These are phyloP conservation scores for Chouioia cunea DNA, from an alignment of 2,888 invertebrate species.

Conservation along the genomic window DNA sequence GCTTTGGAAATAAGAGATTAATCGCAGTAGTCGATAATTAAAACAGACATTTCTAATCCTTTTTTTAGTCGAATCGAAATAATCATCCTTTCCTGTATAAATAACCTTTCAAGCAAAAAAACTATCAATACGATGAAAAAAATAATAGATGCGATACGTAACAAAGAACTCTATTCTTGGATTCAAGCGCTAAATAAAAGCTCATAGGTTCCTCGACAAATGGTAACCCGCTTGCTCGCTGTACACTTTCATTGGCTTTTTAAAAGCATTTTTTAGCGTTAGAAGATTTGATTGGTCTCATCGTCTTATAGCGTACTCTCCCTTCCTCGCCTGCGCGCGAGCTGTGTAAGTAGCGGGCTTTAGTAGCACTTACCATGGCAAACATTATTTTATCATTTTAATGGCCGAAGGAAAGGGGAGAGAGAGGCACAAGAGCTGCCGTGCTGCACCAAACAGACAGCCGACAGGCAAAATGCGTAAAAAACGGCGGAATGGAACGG, in stretches of 20 bases:
- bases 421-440: constrained; percentile 20
- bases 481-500: constrained; percentile 2
- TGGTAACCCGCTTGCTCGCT: not conserved
- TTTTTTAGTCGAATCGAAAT: too few species aligned
- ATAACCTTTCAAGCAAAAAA: too few species aligned
- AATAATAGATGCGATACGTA: too few species aligned
- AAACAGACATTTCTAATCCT: too few species aligned
- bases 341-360: constrained; percentile 57
- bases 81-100: too few species aligned
- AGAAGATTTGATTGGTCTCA: constrained; percentile 35
- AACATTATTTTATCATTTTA: constrained; percentile 68
- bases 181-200: not conserved
- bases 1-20: too few species aligned
- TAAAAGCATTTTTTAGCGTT: constrained; percentile 37
- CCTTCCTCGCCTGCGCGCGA: constrained; percentile 1
- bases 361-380: constrained; percentile 65
- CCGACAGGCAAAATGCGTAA: not conserved
- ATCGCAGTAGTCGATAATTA: too few species aligned
- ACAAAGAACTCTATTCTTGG: not conserved
- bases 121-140: too few species aligned
- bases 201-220: not conserved
- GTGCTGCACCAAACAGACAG: constrained; percentile 23
- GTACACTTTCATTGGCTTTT: constrained; percentile 30
- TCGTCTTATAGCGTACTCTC: not conserved
- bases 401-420: constrained; percentile 54